Evolutionary conservation across 2,113 vertebrate genomes (phyloP).

Genomic region (Pelecanoides urinatrix): DNA sequence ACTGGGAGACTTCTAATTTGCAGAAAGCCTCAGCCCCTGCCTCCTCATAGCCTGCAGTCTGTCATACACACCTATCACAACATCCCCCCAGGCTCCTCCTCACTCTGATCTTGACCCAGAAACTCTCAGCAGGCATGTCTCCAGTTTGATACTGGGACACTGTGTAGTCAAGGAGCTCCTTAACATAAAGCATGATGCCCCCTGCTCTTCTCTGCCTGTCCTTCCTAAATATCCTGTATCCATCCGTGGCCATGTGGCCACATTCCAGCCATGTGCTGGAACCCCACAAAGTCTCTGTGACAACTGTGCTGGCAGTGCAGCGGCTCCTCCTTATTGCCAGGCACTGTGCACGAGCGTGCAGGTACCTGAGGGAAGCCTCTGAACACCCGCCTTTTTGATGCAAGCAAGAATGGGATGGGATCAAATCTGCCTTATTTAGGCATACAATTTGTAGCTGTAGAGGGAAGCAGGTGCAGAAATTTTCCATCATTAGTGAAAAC

Average conservation of each 20-base stretch:
- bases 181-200: neutral
- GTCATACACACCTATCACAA: neutral
- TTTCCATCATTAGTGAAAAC: neutral
- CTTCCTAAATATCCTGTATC: neutral
- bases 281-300: neutral
- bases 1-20: neutral
- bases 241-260: neutral
- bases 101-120: neutral
- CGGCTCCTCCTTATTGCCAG: neutral
- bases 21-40: neutral
- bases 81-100: neutral
- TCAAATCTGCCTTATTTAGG: neutral
- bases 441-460: neutral
- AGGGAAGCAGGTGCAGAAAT: neutral
- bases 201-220: neutral
- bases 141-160: neutral
- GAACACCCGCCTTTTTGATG: neutral
- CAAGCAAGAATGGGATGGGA: neutral
- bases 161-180: neutral
- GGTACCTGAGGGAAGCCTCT: neutral
- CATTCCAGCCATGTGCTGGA: neutral
- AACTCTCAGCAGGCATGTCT: neutral
- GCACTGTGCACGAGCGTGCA: neutral
- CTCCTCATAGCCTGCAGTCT: neutral
- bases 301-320: neutral